Evolutionary conservation across 1,140 invertebrate species (phyloP).

Genomic region (Lasioglossum baleicum): DNA sequence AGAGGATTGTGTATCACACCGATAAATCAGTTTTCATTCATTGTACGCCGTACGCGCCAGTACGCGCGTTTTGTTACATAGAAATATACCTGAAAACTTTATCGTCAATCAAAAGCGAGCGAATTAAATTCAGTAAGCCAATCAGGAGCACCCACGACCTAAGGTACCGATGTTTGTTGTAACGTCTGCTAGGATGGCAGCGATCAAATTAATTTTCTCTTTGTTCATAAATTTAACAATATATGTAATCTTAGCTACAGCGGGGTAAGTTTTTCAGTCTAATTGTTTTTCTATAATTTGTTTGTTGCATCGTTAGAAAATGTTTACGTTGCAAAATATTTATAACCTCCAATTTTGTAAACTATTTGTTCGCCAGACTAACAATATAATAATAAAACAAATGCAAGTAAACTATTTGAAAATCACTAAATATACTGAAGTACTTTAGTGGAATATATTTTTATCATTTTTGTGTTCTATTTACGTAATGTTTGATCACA

Average conservation of each 20-base stretch:
- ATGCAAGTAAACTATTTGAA: neutral
- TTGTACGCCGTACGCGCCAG: neutral
- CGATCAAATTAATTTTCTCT: constrained; percentile 66
- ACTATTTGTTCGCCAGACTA: neutral
- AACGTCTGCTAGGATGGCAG: constrained; percentile 78
- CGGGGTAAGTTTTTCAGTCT: constrained; percentile 67
- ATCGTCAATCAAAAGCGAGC: constrained; percentile 4
- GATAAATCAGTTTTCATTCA: neutral
- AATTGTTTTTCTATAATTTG: constrained; percentile 5
- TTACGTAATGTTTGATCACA: neutral
- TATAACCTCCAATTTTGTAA: constrained; percentile 29
- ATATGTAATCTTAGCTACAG: constrained; percentile 64
- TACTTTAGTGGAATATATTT: neutral
- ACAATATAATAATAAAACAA: neutral
- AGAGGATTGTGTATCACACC: too few species aligned
- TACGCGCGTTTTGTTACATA: constrained; percentile 2
- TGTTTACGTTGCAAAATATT: constrained; percentile 9
- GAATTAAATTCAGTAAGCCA: constrained; percentile 57
- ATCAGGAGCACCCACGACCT: constrained; percentile 74
- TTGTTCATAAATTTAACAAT: constrained; percentile 74
- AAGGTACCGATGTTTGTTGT: constrained; percentile 58
- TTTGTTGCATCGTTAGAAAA: neutral
- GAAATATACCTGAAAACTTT: neutral
- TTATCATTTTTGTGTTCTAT: neutral
- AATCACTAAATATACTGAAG: neutral